Percentiles rank a stretch among this genome's conserved stretches.
phyloP scores from a whole-genome alignment of 2,888 invertebrate species.

The Tethea ocularis region DNA sequence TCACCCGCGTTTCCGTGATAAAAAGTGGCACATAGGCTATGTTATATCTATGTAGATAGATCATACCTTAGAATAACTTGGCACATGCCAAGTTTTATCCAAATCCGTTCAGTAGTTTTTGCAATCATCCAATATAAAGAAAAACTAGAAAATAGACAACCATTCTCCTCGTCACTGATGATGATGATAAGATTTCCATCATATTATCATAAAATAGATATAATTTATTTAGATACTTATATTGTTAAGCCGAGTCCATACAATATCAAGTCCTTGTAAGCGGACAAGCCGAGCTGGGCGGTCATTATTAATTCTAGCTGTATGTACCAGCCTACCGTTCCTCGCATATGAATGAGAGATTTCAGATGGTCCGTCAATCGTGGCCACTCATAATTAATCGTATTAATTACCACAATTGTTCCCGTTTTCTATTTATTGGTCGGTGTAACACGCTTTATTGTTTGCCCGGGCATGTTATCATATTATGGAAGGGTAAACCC shows the following conservation, averaged over 20 bases:
- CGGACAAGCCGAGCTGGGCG: conserved; percentile 7
- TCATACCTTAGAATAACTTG: too few species aligned
- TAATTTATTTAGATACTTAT: too few species aligned
- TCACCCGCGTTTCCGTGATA: too few species aligned
- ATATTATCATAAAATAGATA: too few species aligned
- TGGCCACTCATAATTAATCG: conserved; percentile 58
- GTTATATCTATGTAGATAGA: too few species aligned
- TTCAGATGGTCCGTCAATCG: conserved; percentile 56
- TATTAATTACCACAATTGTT: conserved; percentile 49
- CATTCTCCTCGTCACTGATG: too few species aligned
- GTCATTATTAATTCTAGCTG: conserved; percentile 45
- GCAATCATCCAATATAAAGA: too few species aligned
- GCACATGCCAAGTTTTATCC: too few species aligned
- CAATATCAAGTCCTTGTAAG: not conserved
- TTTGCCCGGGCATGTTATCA: not conserved
- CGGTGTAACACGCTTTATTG: not conserved
- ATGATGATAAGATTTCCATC: too few species aligned
- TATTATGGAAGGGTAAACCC: not conserved
- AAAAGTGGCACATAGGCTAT: too few species aligned
- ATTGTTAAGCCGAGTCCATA: conserved; percentile 1
- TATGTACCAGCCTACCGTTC: conserved; percentile 34
- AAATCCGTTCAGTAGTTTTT: too few species aligned
- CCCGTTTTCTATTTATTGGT: conserved; percentile 8
- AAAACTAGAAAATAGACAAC: too few species aligned
- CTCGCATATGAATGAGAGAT: conserved; percentile 67